A percentile compares a stretch with the other conserved stretches of the same genome.
phyloP scores from a whole-genome alignment of 2,888 invertebrate genomes.

The Ennomos quercinarius region DNA sequence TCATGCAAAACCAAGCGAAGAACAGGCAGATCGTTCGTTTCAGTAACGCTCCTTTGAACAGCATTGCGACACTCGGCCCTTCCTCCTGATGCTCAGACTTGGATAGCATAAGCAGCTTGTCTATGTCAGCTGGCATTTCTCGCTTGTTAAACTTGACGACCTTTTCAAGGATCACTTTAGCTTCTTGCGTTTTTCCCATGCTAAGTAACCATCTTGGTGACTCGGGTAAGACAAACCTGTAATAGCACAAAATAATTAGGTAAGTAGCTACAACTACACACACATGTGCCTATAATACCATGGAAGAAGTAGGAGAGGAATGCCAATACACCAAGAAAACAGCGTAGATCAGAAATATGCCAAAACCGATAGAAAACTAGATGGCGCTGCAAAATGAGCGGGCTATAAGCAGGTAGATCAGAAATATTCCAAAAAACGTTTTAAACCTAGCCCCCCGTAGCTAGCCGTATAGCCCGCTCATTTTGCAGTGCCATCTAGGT shows the following conservation, averaged over 20 bases:
- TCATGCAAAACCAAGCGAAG: slow-evolving; percentile 91
- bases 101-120: slow-evolving; percentile 87
- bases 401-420: too few species aligned
- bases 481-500: too few species aligned
- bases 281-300: too few species aligned
- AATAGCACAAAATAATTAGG: slow-evolving; percentile 34
- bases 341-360: too few species aligned
- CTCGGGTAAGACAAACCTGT: slow-evolving; percentile 91
- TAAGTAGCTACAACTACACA: too few species aligned
- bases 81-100: slow-evolving; percentile 72
- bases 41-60: slow-evolving; percentile 88
- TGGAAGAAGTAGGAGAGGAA: too few species aligned
- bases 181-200: slow-evolving; percentile 89
- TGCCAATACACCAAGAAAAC: too few species aligned
- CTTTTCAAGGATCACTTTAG: slow-evolving; percentile 87
- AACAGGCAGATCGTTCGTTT: slow-evolving; percentile 90
- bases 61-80: slow-evolving; percentile 86
- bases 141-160: slow-evolving; percentile 88
- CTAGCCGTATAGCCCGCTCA: too few species aligned
- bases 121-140: slow-evolving; percentile 88
- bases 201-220: slow-evolving; percentile 92
- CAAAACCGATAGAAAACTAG: too few species aligned
- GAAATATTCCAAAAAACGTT: too few species aligned
- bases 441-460: too few species aligned
- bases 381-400: too few species aligned